These are phyloP conservation scores for Megastigmus dorsalis DNA, from an alignment of 2,888 invertebrate species.

Conservation along the genomic window DNA sequence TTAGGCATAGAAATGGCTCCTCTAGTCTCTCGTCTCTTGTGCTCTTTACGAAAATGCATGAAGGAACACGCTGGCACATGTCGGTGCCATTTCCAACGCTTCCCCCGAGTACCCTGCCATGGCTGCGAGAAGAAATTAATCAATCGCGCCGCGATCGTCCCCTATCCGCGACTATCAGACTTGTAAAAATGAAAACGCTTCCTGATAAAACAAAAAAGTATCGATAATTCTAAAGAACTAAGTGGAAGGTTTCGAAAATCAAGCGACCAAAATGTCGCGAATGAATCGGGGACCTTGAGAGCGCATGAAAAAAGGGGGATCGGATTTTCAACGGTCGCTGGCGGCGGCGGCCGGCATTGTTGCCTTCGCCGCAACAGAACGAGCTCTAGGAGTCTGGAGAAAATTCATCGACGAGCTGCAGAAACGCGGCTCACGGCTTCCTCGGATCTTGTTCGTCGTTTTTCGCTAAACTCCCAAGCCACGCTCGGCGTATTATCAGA, in stretches of 20 bases:
- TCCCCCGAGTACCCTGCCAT: too few relatives aligned
- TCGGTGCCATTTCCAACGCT: too few relatives aligned
- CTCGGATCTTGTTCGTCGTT: not conserved
- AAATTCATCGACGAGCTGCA: not conserved
- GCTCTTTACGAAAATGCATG: slow-evolving; percentile 15
- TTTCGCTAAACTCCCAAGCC: not conserved
- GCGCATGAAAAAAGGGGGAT: not conserved
- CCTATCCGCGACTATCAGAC: too few relatives aligned
- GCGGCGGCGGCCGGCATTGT: slow-evolving; percentile 18
- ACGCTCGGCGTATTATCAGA: slow-evolving; percentile 35
- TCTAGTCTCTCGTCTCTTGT: slow-evolving; percentile 9
- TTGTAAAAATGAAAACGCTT: too few relatives aligned
- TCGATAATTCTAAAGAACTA: too few relatives aligned
- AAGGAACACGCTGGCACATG: too few relatives aligned
- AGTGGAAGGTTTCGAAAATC: too few relatives aligned
- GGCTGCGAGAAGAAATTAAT: too few relatives aligned
- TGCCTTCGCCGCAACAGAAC: too few relatives aligned
- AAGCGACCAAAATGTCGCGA: too few relatives aligned
- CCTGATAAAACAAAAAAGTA: too few relatives aligned
- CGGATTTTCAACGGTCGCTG: slow-evolving; percentile 6
- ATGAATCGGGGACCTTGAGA: slow-evolving; percentile 25
- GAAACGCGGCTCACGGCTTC: not conserved
- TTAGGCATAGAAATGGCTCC: slow-evolving; percentile 55
- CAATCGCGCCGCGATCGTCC: too few relatives aligned
- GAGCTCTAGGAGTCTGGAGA: not conserved